phyloP scores from a whole-genome alignment of 2,113 vertebrate genomes.

The Galemys pyrenaicus region DNA sequence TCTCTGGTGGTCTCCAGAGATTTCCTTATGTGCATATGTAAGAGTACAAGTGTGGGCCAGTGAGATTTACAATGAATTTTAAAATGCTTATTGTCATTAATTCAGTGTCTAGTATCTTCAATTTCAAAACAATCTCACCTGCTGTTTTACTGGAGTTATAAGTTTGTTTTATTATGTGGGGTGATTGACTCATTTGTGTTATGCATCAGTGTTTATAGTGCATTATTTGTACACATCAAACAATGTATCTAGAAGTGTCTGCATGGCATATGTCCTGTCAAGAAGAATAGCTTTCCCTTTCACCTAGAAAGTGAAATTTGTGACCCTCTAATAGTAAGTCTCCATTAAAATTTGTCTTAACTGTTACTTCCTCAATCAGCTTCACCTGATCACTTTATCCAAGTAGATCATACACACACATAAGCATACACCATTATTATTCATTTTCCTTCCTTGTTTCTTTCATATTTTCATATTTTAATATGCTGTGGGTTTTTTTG shows the following conservation, averaged over 20 bases:
- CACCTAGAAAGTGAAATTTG: not conserved
- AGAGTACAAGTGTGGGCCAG: not conserved
- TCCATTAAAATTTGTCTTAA: constrained; percentile 24
- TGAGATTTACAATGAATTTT: not conserved
- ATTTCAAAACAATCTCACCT: constrained; percentile 16
- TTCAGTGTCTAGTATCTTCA: not conserved
- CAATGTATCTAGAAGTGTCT: not conserved
- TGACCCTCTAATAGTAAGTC: not conserved
- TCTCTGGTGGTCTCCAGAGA: not conserved
- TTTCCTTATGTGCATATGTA: not conserved
- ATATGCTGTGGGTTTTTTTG: not conserved
- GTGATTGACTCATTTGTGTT: not conserved
- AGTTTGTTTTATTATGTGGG: constrained; percentile 7
- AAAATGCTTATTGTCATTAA: not conserved
- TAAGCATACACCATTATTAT: not conserved
- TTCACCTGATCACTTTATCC: not conserved
- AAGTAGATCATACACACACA: not conserved
- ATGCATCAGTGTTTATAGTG: not conserved
- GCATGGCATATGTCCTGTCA: not conserved
- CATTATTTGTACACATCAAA: not conserved
- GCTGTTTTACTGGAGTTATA: not conserved
- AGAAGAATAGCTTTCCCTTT: not conserved
- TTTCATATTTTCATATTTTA: not conserved
- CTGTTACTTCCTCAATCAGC: not conserved
- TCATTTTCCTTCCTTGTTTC: not conserved